A percentile compares a stretch with the other conserved stretches of the same genome.
phyloP scores from a whole-genome alignment of 2,888 invertebrate species.

The Carterocephalus palaemon region DNA sequence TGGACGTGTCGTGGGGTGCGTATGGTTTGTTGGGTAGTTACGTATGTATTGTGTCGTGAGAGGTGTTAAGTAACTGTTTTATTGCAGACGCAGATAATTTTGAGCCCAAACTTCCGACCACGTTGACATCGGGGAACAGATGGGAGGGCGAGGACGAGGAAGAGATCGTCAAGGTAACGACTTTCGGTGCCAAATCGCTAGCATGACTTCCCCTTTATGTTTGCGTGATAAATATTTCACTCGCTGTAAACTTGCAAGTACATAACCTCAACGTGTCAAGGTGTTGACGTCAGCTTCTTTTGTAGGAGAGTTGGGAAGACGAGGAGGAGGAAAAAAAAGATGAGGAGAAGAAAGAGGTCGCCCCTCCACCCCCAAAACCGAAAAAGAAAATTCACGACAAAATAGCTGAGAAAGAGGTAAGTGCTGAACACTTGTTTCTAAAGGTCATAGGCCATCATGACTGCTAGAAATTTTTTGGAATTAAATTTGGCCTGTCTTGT shows the following conservation, averaged over 20 bases:
- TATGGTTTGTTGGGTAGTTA: constrained; percentile 34
- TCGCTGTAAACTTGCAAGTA: constrained; percentile 32
- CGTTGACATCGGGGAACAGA: constrained; percentile 81
- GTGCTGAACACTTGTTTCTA: constrained; percentile 29
- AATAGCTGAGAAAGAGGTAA: constrained; percentile 93
- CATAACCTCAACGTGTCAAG: constrained; percentile 68
- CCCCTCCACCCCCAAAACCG: constrained; percentile 80
- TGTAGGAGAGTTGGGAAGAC: constrained; percentile 96
- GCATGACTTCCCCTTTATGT: constrained; percentile 28
- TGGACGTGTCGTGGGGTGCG: constrained; percentile 87
- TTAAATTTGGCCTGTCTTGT: too few relatives aligned
- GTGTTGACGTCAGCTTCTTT: constrained; percentile 67
- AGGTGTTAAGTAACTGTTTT: constrained; percentile 41
- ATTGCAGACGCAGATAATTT: constrained; percentile 86
- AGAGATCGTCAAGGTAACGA: constrained; percentile 87
- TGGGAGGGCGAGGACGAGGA: constrained; percentile 95
- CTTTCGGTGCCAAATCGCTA: constrained; percentile 53
- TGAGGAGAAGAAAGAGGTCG: constrained; percentile 83
- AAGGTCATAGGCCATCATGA: too few relatives aligned
- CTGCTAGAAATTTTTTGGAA: too few relatives aligned
- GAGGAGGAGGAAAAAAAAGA: constrained; percentile 90
- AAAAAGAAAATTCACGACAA: constrained; percentile 88
- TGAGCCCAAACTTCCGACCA: constrained; percentile 81
- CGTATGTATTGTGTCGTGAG: constrained; percentile 35
- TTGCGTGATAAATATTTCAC: constrained; percentile 12